Evolutionary conservation across 2,113 vertebrate genomes (phyloP), one percentile per base, ranked within the genome.

Genomic region (Ochotona curzoniae): DNA sequence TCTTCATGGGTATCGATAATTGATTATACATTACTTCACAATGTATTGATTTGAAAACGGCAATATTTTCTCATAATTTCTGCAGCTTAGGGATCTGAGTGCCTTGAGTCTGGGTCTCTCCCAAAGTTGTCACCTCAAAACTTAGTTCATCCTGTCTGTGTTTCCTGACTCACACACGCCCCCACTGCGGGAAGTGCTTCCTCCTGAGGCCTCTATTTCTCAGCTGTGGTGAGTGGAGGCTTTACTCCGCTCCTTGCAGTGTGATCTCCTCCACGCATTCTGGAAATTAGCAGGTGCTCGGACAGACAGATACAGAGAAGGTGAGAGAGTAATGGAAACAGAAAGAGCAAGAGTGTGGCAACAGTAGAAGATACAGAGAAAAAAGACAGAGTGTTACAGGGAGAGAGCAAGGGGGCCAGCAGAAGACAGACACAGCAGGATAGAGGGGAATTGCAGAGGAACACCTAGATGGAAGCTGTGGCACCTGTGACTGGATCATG

Each of bases 171-270:
- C 67, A 32, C 1, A 0, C 10, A 7, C 8, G 9, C 1, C 0
- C 13, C 12, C 2, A 8, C 6, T 17, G 3, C 54, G 28, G 57
- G 54, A 5, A 67, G 17, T 5, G 20, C 7, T 5, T 8, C 1
- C 8, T 69, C 15, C 0, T 9, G 67, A 64, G 10, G 14, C 4
- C 66, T 63, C 44, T 11, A 18, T 12, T 47, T 51, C 38, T 85
- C 2, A 20, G 61, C 60, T 67, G 49, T 14, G 8, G 0, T 23
- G 57, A 21, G 18, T 26, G 1, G n/a, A 78, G 17, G 2, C 47
- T 25, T 78, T 28, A n/a, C 35, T 78, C 0, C 7, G 8, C 8
- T 60, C 47, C n/a, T 32, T 14, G 5, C 47, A 7, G 0, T 35
- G 14, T 30, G 9, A 14, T 2, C 11, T 4, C 35, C 28, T 57